Evolutionary conservation across 1,140 invertebrate species (phyloP).

Genomic region (Drosophila rhopaloa): DNA sequence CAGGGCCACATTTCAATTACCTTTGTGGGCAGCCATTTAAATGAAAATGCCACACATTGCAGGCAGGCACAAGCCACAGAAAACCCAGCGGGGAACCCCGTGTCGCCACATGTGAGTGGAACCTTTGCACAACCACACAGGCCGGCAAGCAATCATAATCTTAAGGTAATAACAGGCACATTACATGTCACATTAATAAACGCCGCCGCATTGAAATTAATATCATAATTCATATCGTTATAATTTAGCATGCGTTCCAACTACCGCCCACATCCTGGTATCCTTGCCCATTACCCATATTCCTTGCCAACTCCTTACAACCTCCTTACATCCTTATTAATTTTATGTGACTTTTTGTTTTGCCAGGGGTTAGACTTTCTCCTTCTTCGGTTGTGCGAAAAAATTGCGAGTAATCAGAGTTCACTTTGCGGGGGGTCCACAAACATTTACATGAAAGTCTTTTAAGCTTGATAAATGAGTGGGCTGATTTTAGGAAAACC

Average conservation of each 20-base stretch:
- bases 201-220: slow-evolving; percentile 69
- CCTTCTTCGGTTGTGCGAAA: slow-evolving; percentile 51
- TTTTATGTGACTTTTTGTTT: slow-evolving; percentile 75
- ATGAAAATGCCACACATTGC: slow-evolving; percentile 81
- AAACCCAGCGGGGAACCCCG: slow-evolving; percentile 42
- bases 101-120: slow-evolving; percentile 46
- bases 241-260: slow-evolving; percentile 73
- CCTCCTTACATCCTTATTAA: slow-evolving; percentile 65
- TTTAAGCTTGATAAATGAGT: slow-evolving; percentile 79
- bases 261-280: slow-evolving; percentile 2
- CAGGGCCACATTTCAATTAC: slow-evolving; percentile 75
- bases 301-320: slow-evolving; percentile 11
- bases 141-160: slow-evolving; percentile 77
- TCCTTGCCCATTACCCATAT: neutral
- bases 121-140: slow-evolving; percentile 18
- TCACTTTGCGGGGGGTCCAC: slow-evolving; percentile 37
- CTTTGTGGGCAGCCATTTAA: slow-evolving; percentile 78
- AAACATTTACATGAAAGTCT: slow-evolving; percentile 70
- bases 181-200: slow-evolving; percentile 82
- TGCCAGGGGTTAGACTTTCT: slow-evolving; percentile 42
- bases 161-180: slow-evolving; percentile 82
- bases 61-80: slow-evolving; percentile 60
- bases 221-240: slow-evolving; percentile 81
- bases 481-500: slow-evolving; percentile 17
- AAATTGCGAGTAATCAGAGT: slow-evolving; percentile 63